phyloP scores from a whole-genome alignment of 2,888 invertebrate species.

The Oligia fasciuncula region DNA sequence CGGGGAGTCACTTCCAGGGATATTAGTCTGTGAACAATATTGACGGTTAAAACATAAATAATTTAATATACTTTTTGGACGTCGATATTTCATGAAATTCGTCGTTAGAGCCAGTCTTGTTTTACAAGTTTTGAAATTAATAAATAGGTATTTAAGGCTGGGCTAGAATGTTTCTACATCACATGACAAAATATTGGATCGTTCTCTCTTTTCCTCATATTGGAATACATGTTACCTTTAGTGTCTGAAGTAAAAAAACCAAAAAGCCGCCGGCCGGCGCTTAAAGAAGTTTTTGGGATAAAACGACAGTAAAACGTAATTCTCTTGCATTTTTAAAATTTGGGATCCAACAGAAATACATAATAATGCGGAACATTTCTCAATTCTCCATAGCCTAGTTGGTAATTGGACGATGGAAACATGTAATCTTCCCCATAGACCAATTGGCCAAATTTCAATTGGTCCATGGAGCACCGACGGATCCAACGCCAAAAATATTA shows the following conservation, averaged over 20 bases:
- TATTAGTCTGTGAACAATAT: slow-evolving; percentile 76
- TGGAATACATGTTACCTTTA: neutral
- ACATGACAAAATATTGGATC: neutral
- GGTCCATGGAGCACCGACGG: no score
- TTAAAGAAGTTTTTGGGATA: no score
- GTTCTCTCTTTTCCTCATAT: neutral
- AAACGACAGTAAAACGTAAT: no score
- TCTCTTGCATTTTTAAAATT: no score
- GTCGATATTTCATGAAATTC: neutral
- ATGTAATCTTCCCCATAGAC: no score
- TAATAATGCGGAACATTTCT: no score
- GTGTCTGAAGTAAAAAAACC: slow-evolving; percentile 14
- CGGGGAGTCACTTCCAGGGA: slow-evolving; percentile 89
- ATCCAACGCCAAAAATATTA: no score
- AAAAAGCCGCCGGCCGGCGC: neutral
- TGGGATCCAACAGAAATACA: no score
- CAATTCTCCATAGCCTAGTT: no score
- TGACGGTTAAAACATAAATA: neutral
- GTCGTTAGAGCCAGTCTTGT: neutral
- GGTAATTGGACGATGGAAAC: no score
- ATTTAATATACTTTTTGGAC: neutral
- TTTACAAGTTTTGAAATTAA: neutral
- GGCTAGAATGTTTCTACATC: neutral
- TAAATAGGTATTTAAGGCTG: neutral
- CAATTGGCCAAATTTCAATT: no score